Base-by-base conservation (phyloP, 2,113 vertebrate genomes). In the Chunga burmeisteri region DNA sequence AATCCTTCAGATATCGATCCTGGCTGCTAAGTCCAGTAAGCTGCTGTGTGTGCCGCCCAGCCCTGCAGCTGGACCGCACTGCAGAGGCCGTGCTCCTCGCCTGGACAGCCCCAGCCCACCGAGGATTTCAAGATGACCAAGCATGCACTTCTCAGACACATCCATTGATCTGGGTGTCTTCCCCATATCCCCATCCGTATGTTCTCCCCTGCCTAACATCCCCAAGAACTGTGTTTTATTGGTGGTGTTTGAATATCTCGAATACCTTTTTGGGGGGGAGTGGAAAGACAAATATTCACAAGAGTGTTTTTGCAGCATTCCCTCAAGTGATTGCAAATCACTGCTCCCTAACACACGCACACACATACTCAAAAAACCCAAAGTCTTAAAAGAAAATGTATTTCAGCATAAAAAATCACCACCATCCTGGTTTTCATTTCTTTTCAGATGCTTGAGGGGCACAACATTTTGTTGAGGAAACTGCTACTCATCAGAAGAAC, bases 31-130 rank as follows among this genome's bases (percentile, higher is more conserved):
- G 32, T 8, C 34, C 26, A n/a, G 2, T 1, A 3, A 74, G 59
- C 12, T 30, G 49, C 81, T 1, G 0, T 10, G 9, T n/a, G 25
- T 13, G 18, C 26, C 11, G 0, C 10, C 42, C 42, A 65, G 34
- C 38, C 52, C 11, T 1, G 9, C 73, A 61, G 38, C 46, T 46
- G 53, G 49, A 30, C 20, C 1, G 2, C 44, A 7, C 18, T 13
- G 56, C n/a, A 13, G 50, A 42, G n/a, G 16, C 20, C 2, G 3
- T 29, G 55, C 44, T 68, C 27, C 65, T 34, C 3, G 2, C 38
- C 46, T 21, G 36, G 56, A 2, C 49, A 59, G 47, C 22, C 58
- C 38, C 40, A 70, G 55, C 20, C 34, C 38, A 16, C 25, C 40
- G 4, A 21, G 61, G 34, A 13, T 40, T 25, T 61, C 7, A 4